These are phyloP conservation scores for Gavialis gangeticus DNA, from an alignment of 2,113 vertebrate genomes.

Conservation along the genomic window DNA sequence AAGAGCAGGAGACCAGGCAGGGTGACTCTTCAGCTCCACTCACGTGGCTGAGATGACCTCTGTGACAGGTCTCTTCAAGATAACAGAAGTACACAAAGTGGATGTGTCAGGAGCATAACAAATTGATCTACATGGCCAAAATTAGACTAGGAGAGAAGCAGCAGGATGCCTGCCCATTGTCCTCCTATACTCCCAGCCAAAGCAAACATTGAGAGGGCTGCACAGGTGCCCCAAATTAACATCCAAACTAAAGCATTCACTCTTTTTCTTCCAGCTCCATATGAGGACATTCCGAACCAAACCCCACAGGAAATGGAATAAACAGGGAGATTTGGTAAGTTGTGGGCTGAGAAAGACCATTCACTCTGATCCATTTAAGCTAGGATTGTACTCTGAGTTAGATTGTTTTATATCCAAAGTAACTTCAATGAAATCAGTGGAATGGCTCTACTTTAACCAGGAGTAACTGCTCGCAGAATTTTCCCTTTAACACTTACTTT, in stretches of 20 bases:
- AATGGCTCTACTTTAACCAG: slow-evolving; percentile 45
- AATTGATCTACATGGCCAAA: background rate
- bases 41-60: background rate
- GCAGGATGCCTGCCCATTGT: background rate
- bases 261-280: slow-evolving; percentile 1
- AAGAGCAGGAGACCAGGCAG: background rate
- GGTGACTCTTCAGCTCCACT: background rate
- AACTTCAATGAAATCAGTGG: slow-evolving; percentile 24
- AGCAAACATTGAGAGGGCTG: background rate
- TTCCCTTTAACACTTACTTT: slow-evolving; percentile 25
- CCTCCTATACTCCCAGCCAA: background rate
- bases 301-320: background rate
- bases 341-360: background rate
- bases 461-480: slow-evolving; percentile 32
- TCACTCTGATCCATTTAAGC: background rate
- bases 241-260: background rate
- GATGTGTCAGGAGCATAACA: background rate
- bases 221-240: background rate
- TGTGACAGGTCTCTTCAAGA: background rate
- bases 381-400: background rate
- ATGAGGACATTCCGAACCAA: accelerated
- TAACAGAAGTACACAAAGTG: background rate
- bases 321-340: background rate
- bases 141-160: background rate
- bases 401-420: slow-evolving; percentile 15